These are phyloP conservation scores for Cecidostiba fungosa DNA, from an alignment of 2,888 invertebrate genomes.

Conservation along the genomic window DNA sequence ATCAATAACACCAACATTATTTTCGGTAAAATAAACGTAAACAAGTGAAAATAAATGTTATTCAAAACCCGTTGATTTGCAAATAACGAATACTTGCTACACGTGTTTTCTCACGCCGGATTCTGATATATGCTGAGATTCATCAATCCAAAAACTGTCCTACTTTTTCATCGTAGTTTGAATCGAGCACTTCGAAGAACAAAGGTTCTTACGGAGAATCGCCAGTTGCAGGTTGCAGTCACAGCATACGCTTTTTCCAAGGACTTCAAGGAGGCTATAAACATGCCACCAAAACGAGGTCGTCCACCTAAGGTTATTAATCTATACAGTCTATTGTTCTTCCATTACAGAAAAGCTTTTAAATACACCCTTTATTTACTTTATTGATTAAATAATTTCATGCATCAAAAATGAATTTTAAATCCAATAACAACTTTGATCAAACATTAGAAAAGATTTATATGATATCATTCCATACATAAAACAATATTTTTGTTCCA, in stretches of 20 bases:
- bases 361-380: background rate
- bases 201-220: slow-evolving; percentile 25
- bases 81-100: no score
- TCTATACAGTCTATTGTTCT: background rate
- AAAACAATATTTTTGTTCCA: slow-evolving; percentile 30
- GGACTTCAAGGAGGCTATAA: background rate
- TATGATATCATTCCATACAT: no score
- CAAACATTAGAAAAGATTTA: no score
- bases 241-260: background rate
- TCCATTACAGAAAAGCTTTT: background rate
- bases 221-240: background rate
- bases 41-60: background rate
- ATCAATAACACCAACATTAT: background rate
- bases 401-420: slow-evolving; percentile 2
- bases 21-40: background rate
- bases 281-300: slow-evolving; percentile 73
- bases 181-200: background rate
- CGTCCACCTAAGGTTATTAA: slow-evolving; percentile 70
- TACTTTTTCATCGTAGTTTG: slow-evolving; percentile 20
- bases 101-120: background rate
- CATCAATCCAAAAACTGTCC: background rate
- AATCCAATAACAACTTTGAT: background rate
- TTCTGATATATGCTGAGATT: background rate
- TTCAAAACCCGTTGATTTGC: background rate
- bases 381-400: background rate